A percentile compares a stretch with the other conserved stretches of the same genome.
These are phyloP conservation scores for Tenthredo scrophulariae DNA, from an alignment of 2,888 invertebrate species.

Conservation along the genomic window DNA sequence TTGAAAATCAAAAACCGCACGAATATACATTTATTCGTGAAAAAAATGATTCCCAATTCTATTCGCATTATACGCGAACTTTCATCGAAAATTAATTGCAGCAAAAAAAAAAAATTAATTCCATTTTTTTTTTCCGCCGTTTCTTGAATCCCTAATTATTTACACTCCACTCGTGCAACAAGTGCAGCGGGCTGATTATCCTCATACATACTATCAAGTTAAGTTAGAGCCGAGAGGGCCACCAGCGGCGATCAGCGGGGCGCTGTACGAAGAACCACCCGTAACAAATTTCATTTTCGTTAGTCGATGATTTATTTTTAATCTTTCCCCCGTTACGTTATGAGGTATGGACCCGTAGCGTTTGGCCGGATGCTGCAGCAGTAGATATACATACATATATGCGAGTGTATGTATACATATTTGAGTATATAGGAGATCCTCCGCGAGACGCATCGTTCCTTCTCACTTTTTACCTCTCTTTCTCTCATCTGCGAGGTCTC, in stretches of 20 bases:
- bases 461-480: background rate
- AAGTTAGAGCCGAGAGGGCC: slow-evolving; percentile 12
- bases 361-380: slow-evolving; percentile 34
- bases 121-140: too few relatives aligned
- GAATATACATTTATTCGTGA: too few relatives aligned
- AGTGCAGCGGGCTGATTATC: slow-evolving; percentile 6
- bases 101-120: background rate
- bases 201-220: background rate
- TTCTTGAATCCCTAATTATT: background rate
- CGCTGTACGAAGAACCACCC: slow-evolving; percentile 45
- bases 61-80: too few relatives aligned
- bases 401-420: background rate
- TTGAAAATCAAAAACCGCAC: background rate
- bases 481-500: background rate
- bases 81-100: too few relatives aligned
- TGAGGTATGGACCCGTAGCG: background rate
- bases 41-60: too few relatives aligned
- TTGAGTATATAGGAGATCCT: background rate
- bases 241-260: slow-evolving; percentile 54
- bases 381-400: background rate
- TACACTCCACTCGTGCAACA: background rate
- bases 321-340: background rate
- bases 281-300: slow-evolving; percentile 55
- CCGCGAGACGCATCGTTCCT: background rate
- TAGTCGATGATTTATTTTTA: slow-evolving; percentile 51